Base-by-base conservation (phyloP, 2,888 invertebrate species). In the Dilophus febrilis region DNA sequence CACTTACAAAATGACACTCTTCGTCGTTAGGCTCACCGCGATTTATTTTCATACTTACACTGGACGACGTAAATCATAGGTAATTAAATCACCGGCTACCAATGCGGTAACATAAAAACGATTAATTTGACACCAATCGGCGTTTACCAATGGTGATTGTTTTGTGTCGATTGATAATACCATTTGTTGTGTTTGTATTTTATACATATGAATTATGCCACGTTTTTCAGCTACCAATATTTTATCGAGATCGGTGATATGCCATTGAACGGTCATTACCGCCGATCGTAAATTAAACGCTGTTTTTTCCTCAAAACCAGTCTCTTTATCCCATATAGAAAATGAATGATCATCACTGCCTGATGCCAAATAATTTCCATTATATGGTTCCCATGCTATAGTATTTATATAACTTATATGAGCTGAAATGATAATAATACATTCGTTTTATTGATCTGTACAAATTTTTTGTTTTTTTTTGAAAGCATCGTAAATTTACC, bases 321-420 rank as follows among this genome's bases (percentile, higher is more conserved):
- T 64, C 8, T 64, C 61, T 29, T 49, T 51, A 41, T 63, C 61
- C 81, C 82, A 83, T 22, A 84, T 60, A 50, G 72, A 70, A 50
- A 79, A 80, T 0, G 77, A 75, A 46, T 75, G 72, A 56, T 84
- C 83, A 59, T 84, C 83, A 47, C 81, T 75, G 2, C 74, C 75
- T n/a, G 80, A 80, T 13, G 77, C 81, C 38, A 84, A 55, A 47
- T 70, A 67, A 41, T 70, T 70, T 19, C 79, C 79, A 11, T 14
- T 14, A 41, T 74, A 73, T 12, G 74, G 69, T 50, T 81, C 78
- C 65, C 74, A 83, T 10, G 71, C 65, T 16, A 81, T 55, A 45
- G 72, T 70, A 56, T 83, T 83, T 12, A 82, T 65, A 52, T 77
- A 82, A 53, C 70, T 73, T 26, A 61, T 68, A 51, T 82, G 82